phyloP scores from a whole-genome alignment of 2,113 vertebrate species.

The Daubentonia madagascariensis region DNA sequence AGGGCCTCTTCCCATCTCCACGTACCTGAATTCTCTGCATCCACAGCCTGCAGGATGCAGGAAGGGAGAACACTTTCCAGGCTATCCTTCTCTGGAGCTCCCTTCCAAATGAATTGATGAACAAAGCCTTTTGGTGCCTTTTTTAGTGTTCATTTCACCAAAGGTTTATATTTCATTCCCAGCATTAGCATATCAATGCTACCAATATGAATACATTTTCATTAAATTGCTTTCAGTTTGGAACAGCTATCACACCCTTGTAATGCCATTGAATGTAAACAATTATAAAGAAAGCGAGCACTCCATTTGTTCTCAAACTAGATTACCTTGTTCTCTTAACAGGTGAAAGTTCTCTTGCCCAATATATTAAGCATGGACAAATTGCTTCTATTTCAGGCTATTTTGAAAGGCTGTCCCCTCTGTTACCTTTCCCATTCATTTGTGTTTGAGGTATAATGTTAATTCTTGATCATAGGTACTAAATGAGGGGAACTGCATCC shows the following conservation, averaged over 20 bases:
- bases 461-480: constrained; percentile 51
- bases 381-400: not conserved
- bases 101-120: not conserved
- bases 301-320: not conserved
- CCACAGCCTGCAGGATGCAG: not conserved
- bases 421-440: constrained; percentile 23
- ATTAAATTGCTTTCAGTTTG: constrained; percentile 24
- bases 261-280: constrained; percentile 25
- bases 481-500: not conserved
- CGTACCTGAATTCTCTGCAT: not conserved
- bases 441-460: constrained; percentile 17
- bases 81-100: not conserved
- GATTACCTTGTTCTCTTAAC: constrained; percentile 9
- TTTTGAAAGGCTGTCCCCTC: not conserved
- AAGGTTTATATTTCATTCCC: constrained; percentile 10
- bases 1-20: not conserved
- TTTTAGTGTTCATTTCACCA: not conserved
- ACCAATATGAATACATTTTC: not conserved
- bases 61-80: not conserved
- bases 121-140: not conserved
- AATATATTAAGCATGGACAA: constrained; percentile 9
- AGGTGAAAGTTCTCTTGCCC: constrained; percentile 19
- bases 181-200: constrained; percentile 7
- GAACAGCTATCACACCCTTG: not conserved
- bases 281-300: constrained; percentile 47